A percentile compares a stretch with the other conserved stretches of the same genome.
These are phyloP conservation scores for Drosophila borborema DNA, from an alignment of 2,888 invertebrate species.

Conservation along the genomic window DNA sequence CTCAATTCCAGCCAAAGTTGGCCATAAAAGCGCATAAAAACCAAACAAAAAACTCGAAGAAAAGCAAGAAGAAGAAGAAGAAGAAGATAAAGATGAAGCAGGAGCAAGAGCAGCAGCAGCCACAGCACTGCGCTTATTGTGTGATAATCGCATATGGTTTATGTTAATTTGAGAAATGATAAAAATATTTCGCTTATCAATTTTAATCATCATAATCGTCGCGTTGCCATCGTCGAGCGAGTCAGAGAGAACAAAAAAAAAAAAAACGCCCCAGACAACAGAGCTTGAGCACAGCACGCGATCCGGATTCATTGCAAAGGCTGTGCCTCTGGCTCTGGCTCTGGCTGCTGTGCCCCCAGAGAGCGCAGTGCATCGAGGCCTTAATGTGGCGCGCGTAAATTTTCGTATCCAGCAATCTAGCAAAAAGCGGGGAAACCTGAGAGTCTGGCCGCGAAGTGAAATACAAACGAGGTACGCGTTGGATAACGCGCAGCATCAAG, in stretches of 20 bases:
- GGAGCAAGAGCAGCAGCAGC: neutral
- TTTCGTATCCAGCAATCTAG: constrained; percentile 43
- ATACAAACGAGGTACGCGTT: constrained; percentile 77
- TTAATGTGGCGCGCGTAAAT: constrained; percentile 70
- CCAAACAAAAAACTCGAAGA: constrained; percentile 60
- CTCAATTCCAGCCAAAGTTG: constrained; percentile 34
- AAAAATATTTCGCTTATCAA: constrained; percentile 83
- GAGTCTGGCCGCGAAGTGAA: constrained; percentile 61
- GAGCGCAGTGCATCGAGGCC: constrained; percentile 40
- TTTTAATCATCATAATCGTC: constrained; percentile 80
- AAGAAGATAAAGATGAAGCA: constrained; percentile 2
- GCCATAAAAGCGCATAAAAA: constrained; percentile 75
- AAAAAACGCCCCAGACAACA: constrained; percentile 8
- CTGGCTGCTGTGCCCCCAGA: constrained; percentile 26
- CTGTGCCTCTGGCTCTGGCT: constrained; percentile 6
- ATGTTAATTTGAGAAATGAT: constrained; percentile 82
- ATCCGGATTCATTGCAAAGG: constrained; percentile 55
- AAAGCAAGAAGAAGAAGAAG: constrained; percentile 9
- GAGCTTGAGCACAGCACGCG: constrained; percentile 73
- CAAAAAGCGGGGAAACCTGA: constrained; percentile 62
- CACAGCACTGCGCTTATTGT: constrained; percentile 63
- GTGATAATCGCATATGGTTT: constrained; percentile 78
- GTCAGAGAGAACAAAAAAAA: constrained; percentile 18
- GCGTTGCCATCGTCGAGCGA: constrained; percentile 70
- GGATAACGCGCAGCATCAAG: constrained; percentile 71